Evolutionary conservation across 2,888 invertebrate species (phyloP).

Genomic region (Tipula vernalis): DNA sequence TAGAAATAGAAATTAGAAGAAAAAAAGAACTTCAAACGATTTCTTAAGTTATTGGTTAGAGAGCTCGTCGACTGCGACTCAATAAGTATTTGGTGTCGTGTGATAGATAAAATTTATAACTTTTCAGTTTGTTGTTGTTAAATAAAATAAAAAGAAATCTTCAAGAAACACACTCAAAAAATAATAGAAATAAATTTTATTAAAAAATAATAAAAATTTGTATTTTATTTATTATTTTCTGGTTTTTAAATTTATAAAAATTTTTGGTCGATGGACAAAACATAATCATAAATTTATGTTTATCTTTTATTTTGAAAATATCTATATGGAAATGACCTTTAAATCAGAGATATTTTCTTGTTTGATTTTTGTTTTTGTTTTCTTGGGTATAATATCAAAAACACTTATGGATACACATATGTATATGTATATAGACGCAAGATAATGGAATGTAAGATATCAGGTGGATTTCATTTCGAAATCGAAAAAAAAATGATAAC

Average conservation of each 20-base stretch:
- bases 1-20: neutral
- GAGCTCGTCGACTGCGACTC: neutral
- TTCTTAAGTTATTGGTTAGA: neutral
- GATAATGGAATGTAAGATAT: neutral
- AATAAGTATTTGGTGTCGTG: neutral
- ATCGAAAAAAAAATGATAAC: neutral
- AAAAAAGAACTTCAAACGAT: neutral
- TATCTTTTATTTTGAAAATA: neutral
- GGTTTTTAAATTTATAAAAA: neutral
- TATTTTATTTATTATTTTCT: neutral
- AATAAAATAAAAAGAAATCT: neutral
- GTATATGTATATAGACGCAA: neutral
- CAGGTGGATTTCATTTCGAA: neutral
- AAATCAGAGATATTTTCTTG: neutral
- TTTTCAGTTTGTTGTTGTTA: neutral
- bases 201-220: neutral
- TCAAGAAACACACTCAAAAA: neutral
- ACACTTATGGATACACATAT: neutral
- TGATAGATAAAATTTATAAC: neutral
- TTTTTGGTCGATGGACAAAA: neutral
- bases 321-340: neutral
- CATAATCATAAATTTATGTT: conserved; percentile 4
- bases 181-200: neutral
- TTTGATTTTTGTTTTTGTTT: neutral
- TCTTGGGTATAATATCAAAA: neutral